Evolutionary conservation across 2,113 vertebrate species (phyloP).

Genomic region (Lampris incognitus): DNA sequence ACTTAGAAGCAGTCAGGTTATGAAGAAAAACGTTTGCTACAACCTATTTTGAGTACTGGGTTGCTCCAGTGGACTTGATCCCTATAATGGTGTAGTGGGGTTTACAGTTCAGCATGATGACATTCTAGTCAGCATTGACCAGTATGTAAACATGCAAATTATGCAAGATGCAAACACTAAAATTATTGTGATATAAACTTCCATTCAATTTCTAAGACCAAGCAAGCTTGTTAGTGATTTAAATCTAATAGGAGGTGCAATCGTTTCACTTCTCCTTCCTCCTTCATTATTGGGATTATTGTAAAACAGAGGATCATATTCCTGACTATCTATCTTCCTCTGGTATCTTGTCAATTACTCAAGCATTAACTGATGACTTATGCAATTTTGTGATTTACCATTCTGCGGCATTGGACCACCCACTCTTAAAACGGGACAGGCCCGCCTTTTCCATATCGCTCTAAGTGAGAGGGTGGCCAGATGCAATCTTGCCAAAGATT

Average conservation of each 20-base stretch:
- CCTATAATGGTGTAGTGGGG: neutral
- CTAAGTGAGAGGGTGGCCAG: too few relatives aligned
- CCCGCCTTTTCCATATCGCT: too few relatives aligned
- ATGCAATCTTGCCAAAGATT: too few relatives aligned
- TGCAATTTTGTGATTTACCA: too few relatives aligned
- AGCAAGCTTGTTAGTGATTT: conserved; percentile 1
- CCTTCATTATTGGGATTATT: neutral
- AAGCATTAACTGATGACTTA: too few relatives aligned
- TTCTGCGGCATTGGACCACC: too few relatives aligned
- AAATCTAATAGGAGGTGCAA: neutral
- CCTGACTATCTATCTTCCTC: neutral
- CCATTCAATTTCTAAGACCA: neutral
- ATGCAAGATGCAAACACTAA: neutral
- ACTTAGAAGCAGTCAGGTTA: conserved; percentile 14
- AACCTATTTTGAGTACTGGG: neutral
- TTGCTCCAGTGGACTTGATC: neutral
- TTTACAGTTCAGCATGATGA: neutral
- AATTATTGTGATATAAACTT: neutral
- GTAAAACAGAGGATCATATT: neutral
- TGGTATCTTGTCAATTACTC: neutral
- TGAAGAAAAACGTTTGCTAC: conserved; percentile 36
- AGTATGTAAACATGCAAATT: neutral
- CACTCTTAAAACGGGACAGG: too few relatives aligned
- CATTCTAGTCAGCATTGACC: too few relatives aligned
- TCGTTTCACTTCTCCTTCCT: neutral